These are phyloP conservation scores for Rattus rattus DNA, from an alignment of 2,113 vertebrate species.

Conservation along the genomic window DNA sequence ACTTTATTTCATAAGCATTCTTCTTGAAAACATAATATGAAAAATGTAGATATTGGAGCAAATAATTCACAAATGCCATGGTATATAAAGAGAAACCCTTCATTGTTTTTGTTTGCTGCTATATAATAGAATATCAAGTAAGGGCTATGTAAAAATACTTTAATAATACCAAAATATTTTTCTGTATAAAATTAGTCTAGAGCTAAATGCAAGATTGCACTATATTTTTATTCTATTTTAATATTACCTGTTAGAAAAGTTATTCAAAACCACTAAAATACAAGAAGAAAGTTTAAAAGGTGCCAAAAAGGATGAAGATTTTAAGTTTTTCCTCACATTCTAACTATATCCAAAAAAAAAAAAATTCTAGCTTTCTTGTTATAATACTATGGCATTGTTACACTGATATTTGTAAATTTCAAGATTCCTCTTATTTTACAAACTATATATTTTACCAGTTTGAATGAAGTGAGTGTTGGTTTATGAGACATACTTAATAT, in stretches of 20 bases:
- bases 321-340: not conserved
- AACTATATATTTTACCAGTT: not conserved
- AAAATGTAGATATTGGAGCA: not conserved
- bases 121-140: not conserved
- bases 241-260: not conserved
- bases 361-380: not conserved
- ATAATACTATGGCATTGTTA: not conserved
- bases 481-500: constrained; percentile 16
- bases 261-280: not conserved
- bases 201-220: not conserved
- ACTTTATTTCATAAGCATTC: constrained; percentile 57
- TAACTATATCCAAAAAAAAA: not conserved
- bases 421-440: not conserved
- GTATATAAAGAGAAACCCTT: constrained; percentile 15
- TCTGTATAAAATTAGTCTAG: not conserved
- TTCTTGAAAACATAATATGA: not conserved
- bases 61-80: constrained; percentile 20
- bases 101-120: not conserved
- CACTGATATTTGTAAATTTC: not conserved
- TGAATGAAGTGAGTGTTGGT: not conserved
- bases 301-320: not conserved
- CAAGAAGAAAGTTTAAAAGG: not conserved
- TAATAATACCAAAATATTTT: not conserved
- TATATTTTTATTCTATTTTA: not conserved
- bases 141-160: not conserved